Percentiles rank a stretch among this genome's conserved stretches.
phyloP scores from a whole-genome alignment of 1,140 invertebrate species.

The Frieseomelitta varia region DNA sequence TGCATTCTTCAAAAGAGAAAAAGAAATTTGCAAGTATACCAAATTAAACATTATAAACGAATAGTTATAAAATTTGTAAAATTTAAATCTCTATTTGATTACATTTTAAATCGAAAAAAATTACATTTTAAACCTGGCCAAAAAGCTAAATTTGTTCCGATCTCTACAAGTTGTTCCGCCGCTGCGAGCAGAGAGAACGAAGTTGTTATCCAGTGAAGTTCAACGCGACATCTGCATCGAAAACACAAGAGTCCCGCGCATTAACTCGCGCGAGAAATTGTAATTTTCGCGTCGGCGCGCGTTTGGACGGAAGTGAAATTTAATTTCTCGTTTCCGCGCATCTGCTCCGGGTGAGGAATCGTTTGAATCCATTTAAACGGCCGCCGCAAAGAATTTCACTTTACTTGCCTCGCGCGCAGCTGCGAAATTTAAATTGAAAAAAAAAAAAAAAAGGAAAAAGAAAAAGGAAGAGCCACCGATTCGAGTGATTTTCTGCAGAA shows the following conservation, averaged over 20 bases:
- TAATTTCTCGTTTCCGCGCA: background rate
- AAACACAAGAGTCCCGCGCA: background rate
- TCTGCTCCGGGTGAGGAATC: background rate
- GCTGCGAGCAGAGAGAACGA: no score
- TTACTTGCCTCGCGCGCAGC: constrained; percentile 1
- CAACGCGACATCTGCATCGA: background rate
- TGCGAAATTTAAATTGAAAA: constrained; percentile 25
- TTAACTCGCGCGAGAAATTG: constrained; percentile 6
- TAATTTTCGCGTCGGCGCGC: background rate
- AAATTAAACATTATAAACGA: no score
- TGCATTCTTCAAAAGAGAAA: no score
- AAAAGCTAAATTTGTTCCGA: no score
- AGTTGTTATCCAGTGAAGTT: no score
- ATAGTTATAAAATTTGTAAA: no score
- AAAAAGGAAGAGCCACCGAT: background rate
- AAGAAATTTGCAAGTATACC: no score
- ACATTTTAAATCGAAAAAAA: no score
- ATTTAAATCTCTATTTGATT: no score
- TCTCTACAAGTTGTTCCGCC: no score
- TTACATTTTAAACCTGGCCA: no score
- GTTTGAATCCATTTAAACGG: constrained; percentile 20
- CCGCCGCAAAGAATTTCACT: constrained; percentile 7
- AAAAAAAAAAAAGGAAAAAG: no score
- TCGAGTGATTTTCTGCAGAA: background rate
- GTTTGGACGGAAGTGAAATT: background rate